A percentile compares a stretch with the other conserved stretches of the same genome.
Evolutionary conservation across 2,113 vertebrate species (phyloP).

Genomic region (Sinocyclocheilus anophthalmus): DNA sequence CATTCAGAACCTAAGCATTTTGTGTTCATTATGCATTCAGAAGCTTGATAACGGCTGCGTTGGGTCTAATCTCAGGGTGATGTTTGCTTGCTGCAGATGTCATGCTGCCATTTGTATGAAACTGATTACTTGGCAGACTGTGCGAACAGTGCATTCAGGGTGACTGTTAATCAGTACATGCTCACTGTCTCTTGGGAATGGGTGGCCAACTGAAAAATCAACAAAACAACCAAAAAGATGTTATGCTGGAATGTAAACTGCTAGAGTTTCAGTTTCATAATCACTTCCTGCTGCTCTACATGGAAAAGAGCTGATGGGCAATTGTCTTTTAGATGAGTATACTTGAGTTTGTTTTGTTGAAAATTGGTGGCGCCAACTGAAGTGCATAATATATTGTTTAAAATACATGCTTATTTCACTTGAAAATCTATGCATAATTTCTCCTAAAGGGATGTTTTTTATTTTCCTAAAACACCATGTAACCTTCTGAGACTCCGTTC

Average conservation of each 20-base stretch:
- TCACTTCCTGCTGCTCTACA: neutral
- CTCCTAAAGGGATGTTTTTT: neutral
- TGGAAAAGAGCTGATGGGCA: neutral
- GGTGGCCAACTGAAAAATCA: constrained; percentile 42
- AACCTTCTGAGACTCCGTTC: constrained; percentile 15
- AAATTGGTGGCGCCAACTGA: neutral
- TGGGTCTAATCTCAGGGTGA: constrained; percentile 10
- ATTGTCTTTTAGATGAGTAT: constrained; percentile 3
- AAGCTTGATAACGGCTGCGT: neutral
- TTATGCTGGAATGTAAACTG: neutral
- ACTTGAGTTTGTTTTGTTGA: neutral
- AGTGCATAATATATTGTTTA: constrained; percentile 10
- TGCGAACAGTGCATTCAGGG: neutral
- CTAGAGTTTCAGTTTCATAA: neutral
- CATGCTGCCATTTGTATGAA: constrained; percentile 6
- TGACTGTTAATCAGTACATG: constrained; percentile 45
- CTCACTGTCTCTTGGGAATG: neutral
- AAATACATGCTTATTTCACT: neutral
- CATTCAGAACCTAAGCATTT: neutral
- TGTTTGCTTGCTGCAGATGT: constrained; percentile 6
- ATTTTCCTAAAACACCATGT: constrained; percentile 31
- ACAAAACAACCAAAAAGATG: constrained; percentile 17
- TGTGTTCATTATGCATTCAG: neutral
- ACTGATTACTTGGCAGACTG: constrained; percentile 41
- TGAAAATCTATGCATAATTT: constrained; percentile 10